These are phyloP conservation scores for Drosophila pruinosa DNA, from an alignment of 1,140 invertebrate genomes.

Conservation along the genomic window DNA sequence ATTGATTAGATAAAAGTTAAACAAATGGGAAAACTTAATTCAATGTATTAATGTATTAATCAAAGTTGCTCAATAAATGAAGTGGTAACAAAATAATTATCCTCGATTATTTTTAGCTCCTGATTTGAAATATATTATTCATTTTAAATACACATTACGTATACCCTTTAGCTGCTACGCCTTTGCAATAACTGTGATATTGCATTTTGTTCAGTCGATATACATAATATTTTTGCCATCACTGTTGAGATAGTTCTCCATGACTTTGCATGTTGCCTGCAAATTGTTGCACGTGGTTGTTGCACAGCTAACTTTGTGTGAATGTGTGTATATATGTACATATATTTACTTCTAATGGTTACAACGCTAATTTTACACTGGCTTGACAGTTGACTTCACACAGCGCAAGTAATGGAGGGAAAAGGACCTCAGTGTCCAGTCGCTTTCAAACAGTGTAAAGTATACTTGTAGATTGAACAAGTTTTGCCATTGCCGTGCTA, in stretches of 20 bases:
- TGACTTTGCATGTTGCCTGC: slow-evolving; percentile 57
- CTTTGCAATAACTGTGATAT: not conserved
- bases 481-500: too few relatives aligned
- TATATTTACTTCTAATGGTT: slow-evolving; percentile 45
- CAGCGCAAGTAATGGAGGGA: not conserved
- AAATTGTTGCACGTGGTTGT: slow-evolving; percentile 66
- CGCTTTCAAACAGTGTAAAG: slow-evolving; percentile 25
- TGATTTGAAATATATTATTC: not conserved
- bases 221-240: slow-evolving; percentile 21
- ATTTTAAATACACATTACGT: not conserved
- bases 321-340: slow-evolving; percentile 15
- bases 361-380: slow-evolving; percentile 70
- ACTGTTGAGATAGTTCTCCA: slow-evolving; percentile 17
- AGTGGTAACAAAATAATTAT: too few relatives aligned
- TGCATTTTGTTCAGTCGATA: not conserved
- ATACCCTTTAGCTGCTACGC: not conserved
- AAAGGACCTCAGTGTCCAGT: slow-evolving; percentile 9
- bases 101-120: too few relatives aligned
- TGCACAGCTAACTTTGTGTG: slow-evolving; percentile 31
- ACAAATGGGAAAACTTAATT: too few relatives aligned
- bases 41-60: too few relatives aligned
- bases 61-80: too few relatives aligned
- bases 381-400: slow-evolving; percentile 66
- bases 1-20: not conserved
- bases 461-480: too few relatives aligned